These are phyloP conservation scores for Microcebus lehilahytsara DNA, from an alignment of 2,113 vertebrate species.

Conservation along the genomic window DNA sequence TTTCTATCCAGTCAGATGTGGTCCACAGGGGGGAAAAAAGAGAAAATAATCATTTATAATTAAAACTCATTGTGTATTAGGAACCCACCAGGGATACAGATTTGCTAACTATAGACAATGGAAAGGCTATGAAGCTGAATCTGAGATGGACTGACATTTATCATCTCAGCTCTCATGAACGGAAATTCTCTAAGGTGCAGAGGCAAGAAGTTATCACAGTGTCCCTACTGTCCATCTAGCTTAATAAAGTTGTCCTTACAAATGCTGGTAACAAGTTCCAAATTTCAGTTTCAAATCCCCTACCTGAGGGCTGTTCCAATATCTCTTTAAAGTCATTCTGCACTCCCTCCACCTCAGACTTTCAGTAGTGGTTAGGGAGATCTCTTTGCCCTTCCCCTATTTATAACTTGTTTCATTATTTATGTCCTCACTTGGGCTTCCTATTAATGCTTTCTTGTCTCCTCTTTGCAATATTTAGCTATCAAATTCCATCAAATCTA, in stretches of 20 bases:
- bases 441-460: neutral
- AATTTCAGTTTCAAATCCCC: neutral
- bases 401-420: neutral
- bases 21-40: neutral
- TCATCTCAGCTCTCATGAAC: neutral
- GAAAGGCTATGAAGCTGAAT: neutral
- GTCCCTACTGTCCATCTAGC: neutral
- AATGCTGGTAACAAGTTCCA: neutral
- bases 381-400: neutral
- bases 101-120: neutral
- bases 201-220: neutral
- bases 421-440: neutral
- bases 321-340: neutral
- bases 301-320: neutral
- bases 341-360: neutral
- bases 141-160: neutral
- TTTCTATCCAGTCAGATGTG: neutral
- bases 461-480: neutral
- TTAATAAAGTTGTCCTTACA: neutral
- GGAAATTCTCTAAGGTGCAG: neutral
- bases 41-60: conserved; percentile 43
- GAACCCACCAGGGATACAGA: neutral
- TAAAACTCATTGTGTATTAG: neutral
- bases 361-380: neutral
- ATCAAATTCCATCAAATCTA: conserved; percentile 5